phyloP scores from a whole-genome alignment of 2,113 vertebrate genomes.

The Rana temporaria region DNA sequence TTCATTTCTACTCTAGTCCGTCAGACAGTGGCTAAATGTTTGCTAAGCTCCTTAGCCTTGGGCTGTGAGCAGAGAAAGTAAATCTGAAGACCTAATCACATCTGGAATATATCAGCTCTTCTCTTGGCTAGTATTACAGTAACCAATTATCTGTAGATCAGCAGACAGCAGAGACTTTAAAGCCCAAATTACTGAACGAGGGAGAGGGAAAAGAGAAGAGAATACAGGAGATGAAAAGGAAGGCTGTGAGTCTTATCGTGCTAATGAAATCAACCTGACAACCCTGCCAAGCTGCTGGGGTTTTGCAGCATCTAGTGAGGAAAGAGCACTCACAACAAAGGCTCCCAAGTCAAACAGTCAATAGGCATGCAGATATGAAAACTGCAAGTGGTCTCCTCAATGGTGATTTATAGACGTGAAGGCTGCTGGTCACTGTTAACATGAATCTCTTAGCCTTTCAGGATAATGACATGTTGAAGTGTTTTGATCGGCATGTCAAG shows the following conservation, averaged over 20 bases:
- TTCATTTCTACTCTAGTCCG: conserved; percentile 32
- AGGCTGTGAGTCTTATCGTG: conserved; percentile 78
- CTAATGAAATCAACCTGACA: conserved; percentile 83
- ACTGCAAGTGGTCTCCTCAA: conserved; percentile 50
- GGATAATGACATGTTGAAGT: conserved; percentile 63
- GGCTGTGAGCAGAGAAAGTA: conserved; percentile 79
- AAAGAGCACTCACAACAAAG: conserved; percentile 72
- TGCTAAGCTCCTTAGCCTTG: conserved; percentile 77
- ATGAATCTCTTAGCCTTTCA: conserved; percentile 57
- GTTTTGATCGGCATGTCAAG: conserved; percentile 60
- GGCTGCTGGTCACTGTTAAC: conserved; percentile 59
- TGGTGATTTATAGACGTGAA: conserved; percentile 60
- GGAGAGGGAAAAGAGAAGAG: conserved; percentile 69
- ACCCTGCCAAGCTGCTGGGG: conserved; percentile 70
- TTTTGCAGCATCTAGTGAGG: conserved; percentile 71
- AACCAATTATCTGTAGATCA: conserved; percentile 89
- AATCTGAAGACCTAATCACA: conserved; percentile 81
- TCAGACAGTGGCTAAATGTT: conserved; percentile 68
- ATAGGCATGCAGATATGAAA: conserved; percentile 62
- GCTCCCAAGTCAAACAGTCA: conserved; percentile 70
- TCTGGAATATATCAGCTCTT: conserved; percentile 91
- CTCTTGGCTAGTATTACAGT: conserved; percentile 89
- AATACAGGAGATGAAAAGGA: conserved; percentile 78
- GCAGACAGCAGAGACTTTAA: conserved; percentile 86
- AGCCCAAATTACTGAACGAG: conserved; percentile 80